Evolutionary conservation across 2,797 vertebrate genomes (phyloP), one percentile per base, ranked within the genome.

Genomic region (Argentina silus): DNA sequence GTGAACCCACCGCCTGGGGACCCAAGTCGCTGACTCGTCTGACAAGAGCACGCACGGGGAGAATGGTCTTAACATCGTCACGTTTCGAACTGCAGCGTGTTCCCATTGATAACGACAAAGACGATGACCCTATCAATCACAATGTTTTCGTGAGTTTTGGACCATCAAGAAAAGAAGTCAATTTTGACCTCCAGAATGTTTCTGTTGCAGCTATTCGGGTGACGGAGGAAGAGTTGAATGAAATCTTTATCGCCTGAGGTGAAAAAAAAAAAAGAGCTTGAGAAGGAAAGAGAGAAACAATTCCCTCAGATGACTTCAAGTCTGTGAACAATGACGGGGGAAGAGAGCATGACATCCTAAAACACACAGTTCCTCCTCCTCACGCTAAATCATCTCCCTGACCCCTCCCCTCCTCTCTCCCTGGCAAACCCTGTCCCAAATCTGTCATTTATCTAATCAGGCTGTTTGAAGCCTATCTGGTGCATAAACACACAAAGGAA

Each of bases 401-500:
- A 3, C 47, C 55, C 50, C 62, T 36, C 19, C 43, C 17, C 59
- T 14, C 44, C 27, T 27, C 59, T 66, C 47, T 44, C 87, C 83
- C 84, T 84, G 73, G 86, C 42, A 55, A 27, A n/a, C n/a, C 48
- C 48, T 67, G 12, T 42, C 23, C 65, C 21, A 23, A 94, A 93
- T 94, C 93, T 94, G 92, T 94, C 94, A 90, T 94, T 94, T 93
- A 95, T 94, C 94, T 95, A 95, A 95, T 95, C 93, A 95, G 90
- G 94, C 92, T 93, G 93, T 95, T 95, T 95, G 93, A 95, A 94
- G 94, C 93, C 93, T 93, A 95, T 93, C 93, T 92, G 92, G 90
- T 93, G 93, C 93, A 92, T 95, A 95, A 95, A 96, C 94, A 96
- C 93, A 94, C 93, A 95, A 90, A 95, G 94, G 95, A 95, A 94